Evolutionary conservation across 2,888 invertebrate species (phyloP), one percentile per base, ranked within the genome.

Genomic region (Leptinotarsa juncta): DNA sequence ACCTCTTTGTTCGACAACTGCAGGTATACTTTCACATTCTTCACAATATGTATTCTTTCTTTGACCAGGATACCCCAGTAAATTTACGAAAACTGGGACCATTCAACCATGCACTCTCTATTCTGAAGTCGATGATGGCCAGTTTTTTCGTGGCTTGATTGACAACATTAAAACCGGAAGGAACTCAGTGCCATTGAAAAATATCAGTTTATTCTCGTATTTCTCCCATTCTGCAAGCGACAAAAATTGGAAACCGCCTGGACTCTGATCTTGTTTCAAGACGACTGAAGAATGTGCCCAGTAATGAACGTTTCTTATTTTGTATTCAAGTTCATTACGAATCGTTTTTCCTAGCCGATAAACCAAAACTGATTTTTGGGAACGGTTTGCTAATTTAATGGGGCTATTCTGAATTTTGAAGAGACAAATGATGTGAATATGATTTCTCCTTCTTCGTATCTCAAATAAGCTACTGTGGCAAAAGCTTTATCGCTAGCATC

Each of bases 361-460:
- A 5, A 7, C 32, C 10, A 10, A 32, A 32, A 32, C 10, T 32
- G 32, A 10, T 32, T 10, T 0, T 32, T 32, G 32, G 15, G 12
- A 51, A 48, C 18, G 2, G 23, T 67, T n/a, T 67, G 67, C 20
- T 67, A 50, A 42, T 48, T 67, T 14, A 67, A 14, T 12, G 51
- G 51, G n/a, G 67, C 67, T 49, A 67, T 51, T 26, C 20, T 67
- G 23, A 48, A 67, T 48, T 67, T 67, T 10, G 51, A 48, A 10
- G 48, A 4, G 16, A 67, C 51, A 67, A 51, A 67, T n/a, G n/a
- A 16, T 50, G 50, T 16, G 14, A 10, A 16, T 14, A 50, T 16
- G 14, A 16, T 16, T 50, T 50, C 16, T 50, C 50, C 16, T 4
- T 4, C 50, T 51, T 51, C 51, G 16, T 51, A 51, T n/a, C 51